A percentile compares a stretch with the other conserved stretches of the same genome.
Conservation (phyloP, 2,888 invertebrate genomes). For the Gryllus longicercus region DNA sequence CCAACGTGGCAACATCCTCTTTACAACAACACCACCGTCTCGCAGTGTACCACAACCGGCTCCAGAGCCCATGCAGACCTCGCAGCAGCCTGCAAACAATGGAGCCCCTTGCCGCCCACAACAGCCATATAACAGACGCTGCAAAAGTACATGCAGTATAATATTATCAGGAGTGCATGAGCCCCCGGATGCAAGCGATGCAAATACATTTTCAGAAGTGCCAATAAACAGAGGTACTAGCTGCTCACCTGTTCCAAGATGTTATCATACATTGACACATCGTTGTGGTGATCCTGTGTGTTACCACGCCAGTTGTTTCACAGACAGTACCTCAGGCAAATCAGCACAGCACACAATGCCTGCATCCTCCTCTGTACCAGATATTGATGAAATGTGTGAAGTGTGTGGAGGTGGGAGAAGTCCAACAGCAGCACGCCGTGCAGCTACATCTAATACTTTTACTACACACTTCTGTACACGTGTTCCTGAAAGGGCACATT, state of each 20-base stretch:
- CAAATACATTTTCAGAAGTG: background rate
- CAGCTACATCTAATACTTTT: conserved; percentile 43
- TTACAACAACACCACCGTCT: conserved; percentile 52
- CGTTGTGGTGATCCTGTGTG: conserved; percentile 50
- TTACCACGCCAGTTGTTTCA: conserved; percentile 45
- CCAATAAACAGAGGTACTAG: background rate
- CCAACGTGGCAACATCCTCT: conserved; percentile 53
- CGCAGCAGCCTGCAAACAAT: conserved; percentile 34
- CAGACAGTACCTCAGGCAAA: conserved; percentile 31
- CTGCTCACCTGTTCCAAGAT: conserved; percentile 4
- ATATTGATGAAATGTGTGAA: conserved; percentile 46
- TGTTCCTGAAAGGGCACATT: conserved; percentile 41
- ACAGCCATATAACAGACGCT: conserved; percentile 52
- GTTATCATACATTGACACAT: conserved; percentile 17
- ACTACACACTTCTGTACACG: conserved; percentile 47
- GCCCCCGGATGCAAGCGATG: background rate
- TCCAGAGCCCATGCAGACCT: conserved; percentile 31
- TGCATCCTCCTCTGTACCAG: background rate
- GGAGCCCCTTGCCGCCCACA: conserved; percentile 35
- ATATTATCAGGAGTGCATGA: conserved; percentile 52
- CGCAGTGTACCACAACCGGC: conserved; percentile 32
- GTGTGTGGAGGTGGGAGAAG: conserved; percentile 42
- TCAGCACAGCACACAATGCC: background rate
- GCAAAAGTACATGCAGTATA: conserved; percentile 67
- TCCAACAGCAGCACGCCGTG: conserved; percentile 34